Conservation (phyloP, 2,888 invertebrate species). For the Nipponacmea schrenckii region DNA sequence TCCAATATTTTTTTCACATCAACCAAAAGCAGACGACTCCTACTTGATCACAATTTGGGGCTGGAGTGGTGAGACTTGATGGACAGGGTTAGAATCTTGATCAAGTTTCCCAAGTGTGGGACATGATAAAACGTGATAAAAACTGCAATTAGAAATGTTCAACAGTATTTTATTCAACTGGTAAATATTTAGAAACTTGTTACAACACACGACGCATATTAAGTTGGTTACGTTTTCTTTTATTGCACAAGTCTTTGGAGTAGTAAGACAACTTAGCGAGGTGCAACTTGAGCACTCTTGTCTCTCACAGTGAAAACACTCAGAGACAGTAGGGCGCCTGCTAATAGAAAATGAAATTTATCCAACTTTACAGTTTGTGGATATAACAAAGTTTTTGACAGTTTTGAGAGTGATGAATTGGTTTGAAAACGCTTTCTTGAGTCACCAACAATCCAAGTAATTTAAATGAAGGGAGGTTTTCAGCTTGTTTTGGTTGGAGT, state of each 20-base stretch:
- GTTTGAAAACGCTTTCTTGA: conserved; percentile 7
- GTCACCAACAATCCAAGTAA: conserved; percentile 2
- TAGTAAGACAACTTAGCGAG: neutral
- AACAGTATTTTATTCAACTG: neutral
- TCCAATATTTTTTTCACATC: too few relatives aligned
- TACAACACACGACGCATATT: neutral
- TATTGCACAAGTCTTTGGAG: conserved; percentile 7
- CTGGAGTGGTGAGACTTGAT: neutral
- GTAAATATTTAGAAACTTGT: conserved; percentile 4
- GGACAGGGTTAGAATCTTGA: conserved; percentile 3
- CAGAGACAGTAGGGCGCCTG: conserved; percentile 2
- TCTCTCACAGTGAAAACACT: conserved; percentile 6
- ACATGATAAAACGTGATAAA: neutral
- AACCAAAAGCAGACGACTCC: neutral
- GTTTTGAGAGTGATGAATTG: conserved; percentile 7
- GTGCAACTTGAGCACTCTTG: conserved; percentile 8
- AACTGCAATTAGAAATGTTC: neutral
- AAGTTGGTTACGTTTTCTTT: conserved; percentile 7
- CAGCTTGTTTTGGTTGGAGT: conserved; percentile 6
- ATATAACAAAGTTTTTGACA: conserved; percentile 8
- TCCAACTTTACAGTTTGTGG: conserved; percentile 7
- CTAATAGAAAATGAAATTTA: conserved; percentile 9
- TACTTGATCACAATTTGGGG: neutral
- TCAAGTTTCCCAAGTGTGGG: neutral
- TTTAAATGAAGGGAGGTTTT: conserved; percentile 2